Base-by-base conservation (phyloP, 2,888 invertebrate species). In the Tinea pellionella region DNA sequence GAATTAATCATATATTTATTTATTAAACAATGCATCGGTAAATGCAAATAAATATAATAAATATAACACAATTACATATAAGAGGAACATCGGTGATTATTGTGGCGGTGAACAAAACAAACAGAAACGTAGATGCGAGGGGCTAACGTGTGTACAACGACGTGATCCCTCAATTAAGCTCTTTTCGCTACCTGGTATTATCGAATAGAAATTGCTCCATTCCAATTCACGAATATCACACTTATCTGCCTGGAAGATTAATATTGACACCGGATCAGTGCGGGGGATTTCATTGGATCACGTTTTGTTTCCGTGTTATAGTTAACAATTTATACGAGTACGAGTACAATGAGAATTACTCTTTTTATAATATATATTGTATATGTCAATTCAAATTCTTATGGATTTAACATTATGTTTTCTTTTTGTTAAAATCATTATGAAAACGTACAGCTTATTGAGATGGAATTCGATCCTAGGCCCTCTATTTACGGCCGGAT, bases 121-220 rank as follows among this genome's bases (percentile, higher is more conserved):
- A 57, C 57, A 13, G 57, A 32, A 19, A n/a, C 32, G 32, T 9
- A 30, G 32, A 18, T 24, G n/a, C 18, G 55, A 24, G 55, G 24
- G 55, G 16, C 55, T 55, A 57, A 13, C 57, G 32, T 57, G 57
- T 32, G 29, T 57, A 57, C 57, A 57, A 11, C 57, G 15, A 11
- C 11, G 53, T 57, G 59, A 43, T 42, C 41, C 77, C 67, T 74
- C 78, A 80, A 81, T 82, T 79, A 82, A 81, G 73, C 73, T 24
- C 71, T 67, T 68, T 73, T 72, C 75, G 74, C 76, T 77, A 77
- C 78, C 76, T 72, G 77, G 79, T 66, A 74, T 77, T 74, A 76
- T 74, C 65, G 65, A 64, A 63, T 64, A 65, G 66, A 67, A 65
- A 68, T 68, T 58, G 58, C 56, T 19, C 37, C 58, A 15, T 30